Percentiles rank a stretch among this genome's conserved stretches.
Conservation (phyloP, 1,140 invertebrate species). For the Brachionus rubens region DNA sequence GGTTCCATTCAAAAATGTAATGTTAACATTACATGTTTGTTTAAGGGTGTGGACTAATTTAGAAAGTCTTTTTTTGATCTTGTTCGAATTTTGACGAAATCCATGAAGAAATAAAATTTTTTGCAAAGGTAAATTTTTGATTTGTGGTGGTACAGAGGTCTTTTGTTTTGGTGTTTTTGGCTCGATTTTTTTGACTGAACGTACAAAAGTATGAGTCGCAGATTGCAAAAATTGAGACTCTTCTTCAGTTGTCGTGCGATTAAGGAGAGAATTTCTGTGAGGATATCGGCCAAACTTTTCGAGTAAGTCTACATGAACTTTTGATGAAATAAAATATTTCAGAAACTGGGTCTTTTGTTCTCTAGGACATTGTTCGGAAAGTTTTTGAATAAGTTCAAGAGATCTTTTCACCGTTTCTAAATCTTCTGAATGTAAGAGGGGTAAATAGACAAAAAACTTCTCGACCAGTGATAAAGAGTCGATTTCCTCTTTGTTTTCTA, state of each 20-base stretch:
- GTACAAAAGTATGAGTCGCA: background rate
- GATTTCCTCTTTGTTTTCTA: background rate
- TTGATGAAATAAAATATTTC: background rate
- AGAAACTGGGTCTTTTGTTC: slow-evolving; percentile 8
- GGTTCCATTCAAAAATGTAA: slow-evolving; percentile 5
- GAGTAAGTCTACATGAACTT: background rate
- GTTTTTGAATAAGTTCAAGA: background rate
- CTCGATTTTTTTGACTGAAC: background rate
- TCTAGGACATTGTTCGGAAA: background rate
- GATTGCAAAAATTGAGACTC: background rate
- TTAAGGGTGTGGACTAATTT: background rate
- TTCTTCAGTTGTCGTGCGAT: background rate
- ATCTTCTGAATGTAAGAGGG: background rate
- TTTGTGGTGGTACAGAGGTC: background rate
- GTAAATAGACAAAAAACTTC: slow-evolving; percentile 8
- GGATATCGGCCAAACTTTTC: background rate
- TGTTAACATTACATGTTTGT: background rate
- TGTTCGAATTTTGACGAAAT: slow-evolving; percentile 29
- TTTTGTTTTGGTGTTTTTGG: background rate
- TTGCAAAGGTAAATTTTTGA: background rate
- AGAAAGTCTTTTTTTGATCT: slow-evolving; percentile 21
- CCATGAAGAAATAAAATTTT: slow-evolving; percentile 41
- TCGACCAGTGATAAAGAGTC: background rate
- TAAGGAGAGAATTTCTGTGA: background rate
- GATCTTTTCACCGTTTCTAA: background rate